Evolutionary conservation across 2,113 vertebrate genomes (phyloP).

Genomic region (Entelurus aequoreus): DNA sequence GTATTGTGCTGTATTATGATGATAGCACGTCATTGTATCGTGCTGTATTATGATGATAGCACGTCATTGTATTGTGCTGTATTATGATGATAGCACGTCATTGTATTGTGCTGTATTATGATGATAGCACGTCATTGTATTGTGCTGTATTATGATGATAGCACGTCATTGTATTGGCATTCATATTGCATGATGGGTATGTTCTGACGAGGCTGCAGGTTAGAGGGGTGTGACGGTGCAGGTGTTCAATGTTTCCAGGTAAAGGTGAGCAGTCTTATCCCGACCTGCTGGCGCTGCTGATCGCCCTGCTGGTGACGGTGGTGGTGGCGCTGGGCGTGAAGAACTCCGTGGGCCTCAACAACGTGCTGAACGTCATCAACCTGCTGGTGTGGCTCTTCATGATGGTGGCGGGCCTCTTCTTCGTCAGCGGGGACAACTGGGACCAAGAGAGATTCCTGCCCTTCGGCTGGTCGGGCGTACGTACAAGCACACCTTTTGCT

Average conservation of each 20-base stretch:
- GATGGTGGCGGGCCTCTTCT: slow-evolving; percentile 92
- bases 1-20: too few relatives aligned
- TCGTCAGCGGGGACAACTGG: slow-evolving; percentile 90
- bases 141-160: too few relatives aligned
- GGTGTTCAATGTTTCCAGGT: slow-evolving; percentile 51
- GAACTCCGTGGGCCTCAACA: slow-evolving; percentile 96
- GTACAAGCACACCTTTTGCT: slow-evolving; percentile 20
- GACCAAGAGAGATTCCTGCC: slow-evolving; percentile 89
- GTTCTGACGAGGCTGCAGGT: too few relatives aligned
- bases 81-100: too few relatives aligned
- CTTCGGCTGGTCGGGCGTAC: slow-evolving; percentile 94
- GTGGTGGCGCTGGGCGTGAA: slow-evolving; percentile 92
- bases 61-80: too few relatives aligned
- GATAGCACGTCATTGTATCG: too few relatives aligned
- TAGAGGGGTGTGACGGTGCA: not conserved
- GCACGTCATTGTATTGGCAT: too few relatives aligned
- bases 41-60: too few relatives aligned
- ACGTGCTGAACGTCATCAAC: slow-evolving; percentile 90
- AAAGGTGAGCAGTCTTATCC: slow-evolving; percentile 97
- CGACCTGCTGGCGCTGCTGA: slow-evolving; percentile 89
- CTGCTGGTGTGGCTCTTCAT: slow-evolving; percentile 94
- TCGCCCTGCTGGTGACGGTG: slow-evolving; percentile 86
- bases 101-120: too few relatives aligned
- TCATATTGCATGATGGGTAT: too few relatives aligned
- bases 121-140: too few relatives aligned